Evolutionary conservation across 2,797 vertebrate genomes (phyloP), one percentile per base, ranked within the genome.

Genomic region (Chrysocyon brachyurus): DNA sequence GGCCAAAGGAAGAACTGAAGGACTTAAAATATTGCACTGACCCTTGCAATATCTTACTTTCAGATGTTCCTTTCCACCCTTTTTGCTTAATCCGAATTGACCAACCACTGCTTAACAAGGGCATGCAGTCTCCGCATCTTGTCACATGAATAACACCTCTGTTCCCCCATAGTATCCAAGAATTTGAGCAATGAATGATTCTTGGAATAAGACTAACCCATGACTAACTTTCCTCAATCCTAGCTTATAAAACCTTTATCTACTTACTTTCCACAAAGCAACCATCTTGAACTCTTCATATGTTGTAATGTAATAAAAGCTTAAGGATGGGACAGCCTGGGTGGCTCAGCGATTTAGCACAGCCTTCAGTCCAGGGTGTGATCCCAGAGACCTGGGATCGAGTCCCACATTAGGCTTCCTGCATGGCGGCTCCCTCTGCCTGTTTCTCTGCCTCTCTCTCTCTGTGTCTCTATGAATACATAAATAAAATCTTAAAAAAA

Each of bases 51-150:
- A 15, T 11, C 10, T 81, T 40, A 31, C 5, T 14, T n/a, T 66
- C 57, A 56, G 5, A 12, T 10, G 5, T 24, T 40, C 36, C 26
- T 75, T 77, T 68, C 52, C 12, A 59, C 6, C 0, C 0, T 5
- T 87, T 46, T 63, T 46, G 36, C 52, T 82, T 82, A 92, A 46
- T 68, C 46, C 66, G 77, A 26, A 82, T 9, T 6, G 73, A 77
- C 49, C 31, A 28, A 72, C 16, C 31, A 19, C 52, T 21, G 31
- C 52, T 61, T 82, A 31, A 15, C 3, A 9, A 24, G 14, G n/a
- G 11, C 11, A 22, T 40, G 11, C 28, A 36, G 3, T 40, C 15
- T 24, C 33, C 2, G 2, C 12, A 17, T 26, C 54, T 68, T 17
- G 22, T n/a, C 28, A 12, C 36, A 31, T 12, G 1, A 83, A 56